Percentiles rank a stretch among this genome's conserved stretches.
Conservation (phyloP, 2,113 vertebrate species). For the Tragelaphus strepsiceros region DNA sequence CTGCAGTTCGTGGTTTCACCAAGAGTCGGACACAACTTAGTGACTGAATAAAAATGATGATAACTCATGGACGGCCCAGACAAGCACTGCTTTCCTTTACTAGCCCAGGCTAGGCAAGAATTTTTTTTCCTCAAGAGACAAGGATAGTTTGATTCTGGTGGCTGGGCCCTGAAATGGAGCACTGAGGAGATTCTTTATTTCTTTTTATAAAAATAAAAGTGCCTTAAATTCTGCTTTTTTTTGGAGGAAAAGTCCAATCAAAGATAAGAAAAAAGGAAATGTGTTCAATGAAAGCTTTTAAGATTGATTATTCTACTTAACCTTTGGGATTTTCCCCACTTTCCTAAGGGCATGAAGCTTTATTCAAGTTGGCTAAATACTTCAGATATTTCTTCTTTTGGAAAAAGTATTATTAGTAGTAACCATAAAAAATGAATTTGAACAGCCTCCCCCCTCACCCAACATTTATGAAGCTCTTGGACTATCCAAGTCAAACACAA, state of each 20-base stretch:
- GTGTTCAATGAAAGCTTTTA: neutral
- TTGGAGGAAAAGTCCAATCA: neutral
- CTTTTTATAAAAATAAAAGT: conserved; percentile 28
- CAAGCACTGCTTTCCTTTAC: neutral
- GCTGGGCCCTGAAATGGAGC: neutral
- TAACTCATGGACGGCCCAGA: neutral
- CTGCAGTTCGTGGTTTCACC: neutral
- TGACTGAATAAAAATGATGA: neutral
- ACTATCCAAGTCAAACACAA: conserved; percentile 41
- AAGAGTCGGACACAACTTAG: neutral
- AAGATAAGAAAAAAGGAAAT: conserved; percentile 27
- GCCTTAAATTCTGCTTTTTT: neutral
- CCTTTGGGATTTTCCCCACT: neutral
- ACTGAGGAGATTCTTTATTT: neutral
- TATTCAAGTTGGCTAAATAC: conserved; percentile 19
- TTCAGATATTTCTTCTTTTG: conserved; percentile 26
- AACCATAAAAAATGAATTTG: conserved; percentile 47
- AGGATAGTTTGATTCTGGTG: conserved; percentile 38
- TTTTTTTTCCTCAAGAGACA: neutral
- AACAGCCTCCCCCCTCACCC: neutral
- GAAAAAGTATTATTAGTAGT: conserved; percentile 17
- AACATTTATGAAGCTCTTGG: conserved; percentile 48
- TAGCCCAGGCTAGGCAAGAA: neutral
- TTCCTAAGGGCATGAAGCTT: neutral
- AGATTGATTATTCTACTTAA: conserved; percentile 20